Conservation (phyloP, 2,888 invertebrate species). For the Cheilosia pagana region DNA sequence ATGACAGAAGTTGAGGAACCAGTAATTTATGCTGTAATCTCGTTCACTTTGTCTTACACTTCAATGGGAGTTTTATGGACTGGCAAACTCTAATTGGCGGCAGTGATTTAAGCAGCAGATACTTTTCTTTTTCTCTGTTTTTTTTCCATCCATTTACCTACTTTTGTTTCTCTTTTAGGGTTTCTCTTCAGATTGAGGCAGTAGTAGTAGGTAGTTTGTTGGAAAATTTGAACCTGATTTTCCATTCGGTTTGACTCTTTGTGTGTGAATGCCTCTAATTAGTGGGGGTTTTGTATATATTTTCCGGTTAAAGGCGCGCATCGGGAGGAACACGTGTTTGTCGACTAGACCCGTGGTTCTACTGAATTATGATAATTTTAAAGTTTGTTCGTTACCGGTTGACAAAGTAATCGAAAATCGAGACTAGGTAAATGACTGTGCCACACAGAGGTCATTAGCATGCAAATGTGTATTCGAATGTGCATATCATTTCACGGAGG, state of each 20-base stretch:
- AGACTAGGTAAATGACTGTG: neutral
- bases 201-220: neutral
- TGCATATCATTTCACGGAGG: slow-evolving; percentile 15
- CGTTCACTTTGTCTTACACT: slow-evolving; percentile 75
- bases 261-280: neutral
- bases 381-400: neutral
- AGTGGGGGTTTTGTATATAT: neutral
- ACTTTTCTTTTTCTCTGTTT: slow-evolving; percentile 31
- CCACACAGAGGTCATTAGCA: slow-evolving; percentile 18
- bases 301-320: neutral
- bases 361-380: neutral
- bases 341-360: too few species aligned
- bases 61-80: slow-evolving; percentile 75
- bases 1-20: slow-evolving; percentile 75
- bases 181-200: slow-evolving; percentile 9
- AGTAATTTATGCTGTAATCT: slow-evolving; percentile 75
- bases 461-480: slow-evolving; percentile 10
- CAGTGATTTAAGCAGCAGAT: slow-evolving; percentile 71
- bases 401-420: neutral
- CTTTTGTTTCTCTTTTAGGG: slow-evolving; percentile 9
- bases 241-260: neutral
- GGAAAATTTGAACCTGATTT: slow-evolving; percentile 22
- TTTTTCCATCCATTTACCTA: neutral
- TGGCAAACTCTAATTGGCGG: slow-evolving; percentile 75
- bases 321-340: neutral